These are phyloP conservation scores for Stegostoma tigrinum DNA, from an alignment of 2,113 vertebrate species.

Conservation along the genomic window DNA sequence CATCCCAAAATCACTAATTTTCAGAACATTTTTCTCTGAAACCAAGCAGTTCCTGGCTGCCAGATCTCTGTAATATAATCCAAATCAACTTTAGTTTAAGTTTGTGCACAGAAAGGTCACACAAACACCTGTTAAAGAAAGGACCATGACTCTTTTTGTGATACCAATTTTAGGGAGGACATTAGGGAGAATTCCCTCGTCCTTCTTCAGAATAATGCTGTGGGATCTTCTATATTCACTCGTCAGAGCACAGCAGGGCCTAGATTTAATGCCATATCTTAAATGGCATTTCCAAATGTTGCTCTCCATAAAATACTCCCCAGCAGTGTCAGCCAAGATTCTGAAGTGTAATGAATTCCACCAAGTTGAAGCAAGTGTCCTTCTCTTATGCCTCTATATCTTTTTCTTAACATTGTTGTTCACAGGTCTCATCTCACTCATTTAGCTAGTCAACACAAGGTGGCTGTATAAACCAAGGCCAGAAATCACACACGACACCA, in stretches of 20 bases:
- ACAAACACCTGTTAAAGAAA: background rate
- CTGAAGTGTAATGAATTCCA: background rate
- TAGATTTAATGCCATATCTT: background rate
- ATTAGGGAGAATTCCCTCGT: background rate
- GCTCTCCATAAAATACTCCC: background rate
- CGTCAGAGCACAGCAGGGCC: background rate
- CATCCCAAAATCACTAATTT: constrained; percentile 99
- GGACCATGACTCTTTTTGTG: background rate
- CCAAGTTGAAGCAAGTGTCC: background rate
- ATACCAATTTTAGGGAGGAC: background rate
- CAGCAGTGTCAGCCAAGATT: background rate
- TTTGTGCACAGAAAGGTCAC: background rate
- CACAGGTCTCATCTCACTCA: too few species aligned
- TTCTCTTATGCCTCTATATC: background rate
- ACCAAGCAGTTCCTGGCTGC: constrained; percentile 95
- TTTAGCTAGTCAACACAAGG: background rate
- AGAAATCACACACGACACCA: too few species aligned
- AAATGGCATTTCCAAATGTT: background rate
- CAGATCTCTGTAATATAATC: constrained; percentile 67
- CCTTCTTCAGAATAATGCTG: background rate
- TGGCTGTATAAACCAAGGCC: too few species aligned
- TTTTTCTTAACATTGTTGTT: background rate
- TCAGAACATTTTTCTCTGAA: constrained; percentile 71
- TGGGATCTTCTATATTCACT: background rate
- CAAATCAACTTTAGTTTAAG: background rate